Conservation (phyloP, 2,797 vertebrate species). For the Lophius americanus region DNA sequence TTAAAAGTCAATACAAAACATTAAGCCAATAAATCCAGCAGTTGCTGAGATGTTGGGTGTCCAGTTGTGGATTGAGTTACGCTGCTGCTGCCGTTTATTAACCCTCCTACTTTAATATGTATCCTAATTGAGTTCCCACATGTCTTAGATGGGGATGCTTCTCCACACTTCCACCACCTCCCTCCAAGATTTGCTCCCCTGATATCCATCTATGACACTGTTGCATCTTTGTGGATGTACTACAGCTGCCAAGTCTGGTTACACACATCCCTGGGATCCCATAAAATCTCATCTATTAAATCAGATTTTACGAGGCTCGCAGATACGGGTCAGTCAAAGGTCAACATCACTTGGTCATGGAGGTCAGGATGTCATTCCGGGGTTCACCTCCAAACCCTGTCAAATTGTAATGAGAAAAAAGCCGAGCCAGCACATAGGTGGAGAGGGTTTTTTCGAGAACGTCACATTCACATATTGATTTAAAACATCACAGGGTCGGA, state of each 20-base stretch:
- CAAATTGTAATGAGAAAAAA: conserved; percentile 11
- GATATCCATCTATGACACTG: not conserved
- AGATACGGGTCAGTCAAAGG: conserved; percentile 10
- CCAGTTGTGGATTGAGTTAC: no score
- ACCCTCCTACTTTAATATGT: no score
- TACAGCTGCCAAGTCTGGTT: conserved; percentile 31
- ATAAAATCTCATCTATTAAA: conserved; percentile 20
- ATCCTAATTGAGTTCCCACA: no score
- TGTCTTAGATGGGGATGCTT: no score
- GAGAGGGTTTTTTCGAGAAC: conserved; percentile 16
- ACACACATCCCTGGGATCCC: conserved; percentile 24
- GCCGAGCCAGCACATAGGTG: not conserved
- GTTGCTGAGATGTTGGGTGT: no score
- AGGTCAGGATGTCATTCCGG: conserved; percentile 5
- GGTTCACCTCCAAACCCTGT: not conserved
- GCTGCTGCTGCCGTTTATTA: no score
- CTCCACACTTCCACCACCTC: no score
- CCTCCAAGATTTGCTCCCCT: no score
- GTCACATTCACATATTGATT: conserved; percentile 7
- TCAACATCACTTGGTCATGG: not conserved
- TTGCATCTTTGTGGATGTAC: conserved; percentile 30
- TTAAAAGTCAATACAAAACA: no score
- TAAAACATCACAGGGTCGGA: not conserved
- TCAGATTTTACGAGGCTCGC: not conserved
- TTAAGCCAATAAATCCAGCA: no score